Evolutionary conservation across 2,888 invertebrate species (phyloP), one percentile per base, ranked within the genome.

Genomic region (Cantharis rustica): DNA sequence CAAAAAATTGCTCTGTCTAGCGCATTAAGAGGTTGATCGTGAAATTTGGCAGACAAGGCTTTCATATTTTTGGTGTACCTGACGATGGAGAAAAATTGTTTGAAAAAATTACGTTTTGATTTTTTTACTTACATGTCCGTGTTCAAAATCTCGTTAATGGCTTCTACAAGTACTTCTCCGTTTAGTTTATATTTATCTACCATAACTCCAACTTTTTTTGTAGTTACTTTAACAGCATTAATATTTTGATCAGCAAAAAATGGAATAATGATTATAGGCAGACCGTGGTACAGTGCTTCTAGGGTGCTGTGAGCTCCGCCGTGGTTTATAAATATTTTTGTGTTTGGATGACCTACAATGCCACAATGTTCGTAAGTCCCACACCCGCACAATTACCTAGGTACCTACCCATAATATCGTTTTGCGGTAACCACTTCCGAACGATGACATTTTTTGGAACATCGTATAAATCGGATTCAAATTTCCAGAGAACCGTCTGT

Each of bases 401-500:
- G 16, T 73, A 75, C 73, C 72, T 76, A 82, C 87, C 87, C 68
- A 88, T 79, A 64, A 88, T 82, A 78, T 87, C 87, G 70, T 84
- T 85, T 79, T 88, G 88, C 0, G 88, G 86, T 13, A 86, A 79
- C 87, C 87, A 88, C 71, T 85, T 84, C 16, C 76, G 77, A 2
- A 86, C 69, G 71, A 84, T 82, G 0, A 89, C 86, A 79, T 88
- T 88, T 17, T 79, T 71, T 0, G 88, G 86, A 16, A 86, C 66
- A 71, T 83, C 81, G 4, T 79, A 66, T 73, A 85, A 73, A 15
- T 84, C 79, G 3, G 26, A 13, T 75, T 85, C 85, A 81, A 83
- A 86, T 81, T 86, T 86, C 86, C 86, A 87, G 11, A 88, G 47
- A 4, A 88, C 84, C 10, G 82, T 82, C 78, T 87, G 85, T 23